Conservation (phyloP, 2,113 vertebrate species). For the Neolamprologus sp. region DNA sequence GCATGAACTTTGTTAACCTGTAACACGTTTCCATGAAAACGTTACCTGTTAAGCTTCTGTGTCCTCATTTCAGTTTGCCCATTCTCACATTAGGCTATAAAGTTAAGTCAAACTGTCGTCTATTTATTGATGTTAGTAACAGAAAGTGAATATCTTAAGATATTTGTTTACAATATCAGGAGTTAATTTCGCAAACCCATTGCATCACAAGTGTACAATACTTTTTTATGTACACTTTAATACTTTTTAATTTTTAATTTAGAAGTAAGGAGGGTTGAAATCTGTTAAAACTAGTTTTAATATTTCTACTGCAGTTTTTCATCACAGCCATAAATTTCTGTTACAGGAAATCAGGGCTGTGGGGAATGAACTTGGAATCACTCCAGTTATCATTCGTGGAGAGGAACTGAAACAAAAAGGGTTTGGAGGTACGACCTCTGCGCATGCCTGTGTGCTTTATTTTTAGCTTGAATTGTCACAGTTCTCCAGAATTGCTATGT, state of each 20-base stretch:
- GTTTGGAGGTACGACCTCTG: slow-evolving; percentile 81
- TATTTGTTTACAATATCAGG: background rate
- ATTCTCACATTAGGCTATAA: background rate
- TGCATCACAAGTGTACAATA: background rate
- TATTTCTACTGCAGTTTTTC: background rate
- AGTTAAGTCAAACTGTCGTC: background rate
- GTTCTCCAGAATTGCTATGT: background rate
- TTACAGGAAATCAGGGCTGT: slow-evolving; percentile 90
- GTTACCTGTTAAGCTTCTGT: background rate
- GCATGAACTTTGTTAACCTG: background rate
- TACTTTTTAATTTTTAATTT: background rate
- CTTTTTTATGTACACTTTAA: background rate
- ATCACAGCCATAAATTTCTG: background rate
- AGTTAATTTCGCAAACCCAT: background rate
- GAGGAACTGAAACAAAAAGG: slow-evolving; percentile 88
- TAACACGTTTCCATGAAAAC: background rate
- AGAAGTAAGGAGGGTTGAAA: background rate
- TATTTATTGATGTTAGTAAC: background rate
- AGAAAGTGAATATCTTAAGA: background rate
- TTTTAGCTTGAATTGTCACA: background rate
- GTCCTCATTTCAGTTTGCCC: background rate
- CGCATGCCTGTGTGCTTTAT: background rate
- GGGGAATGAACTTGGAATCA: slow-evolving; percentile 83
- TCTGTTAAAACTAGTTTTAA: background rate
- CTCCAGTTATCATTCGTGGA: slow-evolving; percentile 84